A percentile compares a stretch with the other conserved stretches of the same genome.
phyloP scores from a whole-genome alignment of 2,888 invertebrate species.

The Leptinotarsa rubiginosa region DNA sequence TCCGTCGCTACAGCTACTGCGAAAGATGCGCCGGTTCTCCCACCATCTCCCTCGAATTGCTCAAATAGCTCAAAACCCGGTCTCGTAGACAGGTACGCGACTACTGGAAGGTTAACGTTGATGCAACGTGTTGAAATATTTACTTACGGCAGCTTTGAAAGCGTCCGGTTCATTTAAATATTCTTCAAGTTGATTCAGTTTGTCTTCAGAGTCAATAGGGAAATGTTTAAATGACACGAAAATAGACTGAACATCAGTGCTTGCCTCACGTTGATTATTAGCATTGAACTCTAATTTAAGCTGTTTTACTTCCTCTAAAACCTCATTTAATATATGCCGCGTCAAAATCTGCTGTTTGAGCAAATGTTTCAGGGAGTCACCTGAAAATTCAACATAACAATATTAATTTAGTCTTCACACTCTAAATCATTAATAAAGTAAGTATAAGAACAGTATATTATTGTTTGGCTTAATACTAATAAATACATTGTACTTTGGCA shows the following conservation, averaged over 20 bases:
- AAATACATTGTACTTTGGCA: too few relatives aligned
- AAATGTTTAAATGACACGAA: conserved; percentile 11
- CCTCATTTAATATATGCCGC: background rate
- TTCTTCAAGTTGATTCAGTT: conserved; percentile 11
- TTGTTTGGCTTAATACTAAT: too few relatives aligned
- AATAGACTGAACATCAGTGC: conserved; percentile 9
- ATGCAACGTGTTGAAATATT: background rate
- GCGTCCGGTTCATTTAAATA: conserved; percentile 8
- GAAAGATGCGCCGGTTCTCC: too few relatives aligned
- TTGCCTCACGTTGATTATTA: background rate
- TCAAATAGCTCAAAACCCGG: too few relatives aligned
- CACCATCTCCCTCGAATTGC: too few relatives aligned
- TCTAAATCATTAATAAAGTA: too few relatives aligned
- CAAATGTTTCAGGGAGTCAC: conserved; percentile 14
- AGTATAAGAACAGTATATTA: too few relatives aligned
- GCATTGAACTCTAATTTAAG: conserved; percentile 10
- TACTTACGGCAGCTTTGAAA: conserved; percentile 19
- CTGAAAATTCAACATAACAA: conserved; percentile 1
- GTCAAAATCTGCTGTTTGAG: conserved; percentile 20
- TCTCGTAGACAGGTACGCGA: too few relatives aligned
- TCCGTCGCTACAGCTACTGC: too few relatives aligned
- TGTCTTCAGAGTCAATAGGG: conserved; percentile 10
- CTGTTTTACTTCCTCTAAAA: conserved; percentile 3
- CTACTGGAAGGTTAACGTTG: too few relatives aligned
- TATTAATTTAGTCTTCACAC: background rate